These are phyloP conservation scores for Emmelina monodactyla DNA, from an alignment of 2,888 invertebrate genomes.

Conservation along the genomic window DNA sequence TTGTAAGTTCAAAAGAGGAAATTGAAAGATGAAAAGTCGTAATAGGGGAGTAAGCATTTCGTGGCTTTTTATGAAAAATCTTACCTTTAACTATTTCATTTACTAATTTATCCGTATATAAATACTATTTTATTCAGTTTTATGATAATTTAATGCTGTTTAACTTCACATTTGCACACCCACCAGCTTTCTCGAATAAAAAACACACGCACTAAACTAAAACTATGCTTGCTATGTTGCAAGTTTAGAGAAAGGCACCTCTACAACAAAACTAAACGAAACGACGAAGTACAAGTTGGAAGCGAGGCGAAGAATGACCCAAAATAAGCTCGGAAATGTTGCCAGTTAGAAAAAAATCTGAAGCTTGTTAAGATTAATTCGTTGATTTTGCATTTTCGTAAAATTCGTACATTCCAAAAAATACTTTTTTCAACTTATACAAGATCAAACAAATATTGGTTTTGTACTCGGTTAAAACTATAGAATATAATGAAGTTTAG, in stretches of 20 bases:
- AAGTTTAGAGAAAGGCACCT: slow-evolving; percentile 67
- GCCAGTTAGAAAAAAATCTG: slow-evolving; percentile 37
- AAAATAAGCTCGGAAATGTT: slow-evolving; percentile 64
- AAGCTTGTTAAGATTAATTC: neutral
- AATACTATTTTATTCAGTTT: slow-evolving; percentile 32
- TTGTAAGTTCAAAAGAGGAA: slow-evolving; percentile 62
- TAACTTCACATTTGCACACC: slow-evolving; percentile 53
- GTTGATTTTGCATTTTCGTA: neutral
- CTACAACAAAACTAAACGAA: slow-evolving; percentile 50
- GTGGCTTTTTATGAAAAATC: slow-evolving; percentile 21
- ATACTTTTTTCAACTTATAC: too few species aligned
- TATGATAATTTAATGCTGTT: slow-evolving; percentile 29
- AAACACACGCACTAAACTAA: slow-evolving; percentile 30
- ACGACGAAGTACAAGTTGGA: slow-evolving; percentile 56
- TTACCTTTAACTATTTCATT: slow-evolving; percentile 62
- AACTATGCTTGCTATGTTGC: slow-evolving; percentile 59
- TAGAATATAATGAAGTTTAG: neutral
- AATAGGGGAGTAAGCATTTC: slow-evolving; percentile 42
- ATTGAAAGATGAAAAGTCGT: slow-evolving; percentile 66
- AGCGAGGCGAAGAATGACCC: slow-evolving; percentile 41
- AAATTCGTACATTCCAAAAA: too few species aligned
- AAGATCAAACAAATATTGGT: too few species aligned
- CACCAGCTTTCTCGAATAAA: slow-evolving; percentile 65
- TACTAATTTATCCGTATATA: slow-evolving; percentile 20
- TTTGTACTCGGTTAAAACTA: neutral